Evolutionary conservation across 1,140 invertebrate genomes (phyloP).

Genomic region (Epicauta chinensis): DNA sequence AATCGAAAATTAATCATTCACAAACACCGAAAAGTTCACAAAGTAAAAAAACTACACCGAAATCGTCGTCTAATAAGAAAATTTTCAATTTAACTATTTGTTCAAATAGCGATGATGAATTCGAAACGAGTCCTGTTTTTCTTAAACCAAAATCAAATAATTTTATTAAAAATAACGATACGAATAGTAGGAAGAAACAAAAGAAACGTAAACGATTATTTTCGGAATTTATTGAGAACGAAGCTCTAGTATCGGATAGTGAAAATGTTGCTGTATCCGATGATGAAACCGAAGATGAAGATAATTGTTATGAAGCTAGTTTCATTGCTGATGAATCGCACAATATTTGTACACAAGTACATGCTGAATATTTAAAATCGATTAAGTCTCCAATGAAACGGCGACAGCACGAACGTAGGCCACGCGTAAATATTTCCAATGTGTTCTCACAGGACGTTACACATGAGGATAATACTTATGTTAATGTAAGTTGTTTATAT

Average conservation of each 20-base stretch:
- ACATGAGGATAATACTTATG: constrained; percentile 26
- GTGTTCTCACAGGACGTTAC: constrained; percentile 33
- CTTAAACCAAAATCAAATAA: constrained; percentile 5
- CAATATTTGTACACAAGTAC: constrained; percentile 26
- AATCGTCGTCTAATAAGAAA: not conserved
- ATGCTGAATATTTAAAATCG: constrained; percentile 36
- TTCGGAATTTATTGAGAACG: constrained; percentile 29
- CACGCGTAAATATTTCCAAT: constrained; percentile 15
- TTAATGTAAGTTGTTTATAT: constrained; percentile 28
- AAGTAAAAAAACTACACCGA: constrained; percentile 1
- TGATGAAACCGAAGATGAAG: constrained; percentile 28
- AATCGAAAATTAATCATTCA: constrained; percentile 1
- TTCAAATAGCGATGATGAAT: constrained; percentile 26
- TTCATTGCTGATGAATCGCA: constrained; percentile 37
- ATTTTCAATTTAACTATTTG: not conserved
- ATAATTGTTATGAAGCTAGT: constrained; percentile 33
- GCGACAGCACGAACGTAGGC: not conserved
- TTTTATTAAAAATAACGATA: constrained; percentile 5
- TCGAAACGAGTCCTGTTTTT: constrained; percentile 17
- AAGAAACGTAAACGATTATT: constrained; percentile 2
- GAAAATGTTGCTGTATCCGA: constrained; percentile 25
- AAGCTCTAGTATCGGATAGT: constrained; percentile 32
- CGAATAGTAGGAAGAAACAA: not conserved
- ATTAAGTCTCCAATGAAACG: constrained; percentile 27
- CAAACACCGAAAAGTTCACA: no score